Base-by-base conservation (phyloP, 2,797 vertebrate species). In the Anisognathus igniventris region DNA sequence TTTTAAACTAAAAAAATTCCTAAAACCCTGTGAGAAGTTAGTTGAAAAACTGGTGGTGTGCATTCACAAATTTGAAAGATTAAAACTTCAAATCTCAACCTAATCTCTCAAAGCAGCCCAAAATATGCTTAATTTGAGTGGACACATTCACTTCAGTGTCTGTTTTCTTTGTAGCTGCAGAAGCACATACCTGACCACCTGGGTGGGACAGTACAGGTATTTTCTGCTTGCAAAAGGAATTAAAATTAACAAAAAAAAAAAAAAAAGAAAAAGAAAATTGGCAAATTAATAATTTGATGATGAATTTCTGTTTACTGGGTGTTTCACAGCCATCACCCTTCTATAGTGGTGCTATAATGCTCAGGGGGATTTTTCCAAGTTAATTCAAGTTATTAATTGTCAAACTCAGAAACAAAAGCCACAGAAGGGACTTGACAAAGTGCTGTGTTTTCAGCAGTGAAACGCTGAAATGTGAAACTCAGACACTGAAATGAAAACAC, bases 281-380 rank as follows among this genome's bases (percentile, higher is more conserved):
- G 15, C 6, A 31, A 66, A 53, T 72, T 8, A 30, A 48, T 47
- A 5, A 58, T 72, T 71, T 16, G 7, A 28, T 67, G 22, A 17
- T 48, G 22, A 61, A 27, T 70, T 86, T 85, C 57, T 91, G 89
- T 96, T 97, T 91, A 90, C 87, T 54, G 70, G 58, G 37, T 83
- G 88, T n/a, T 80, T 15, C 61, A 68, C 45, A 89, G 45, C 80
- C 66, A 56, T 77, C 91, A 25, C 78, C 93, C 76, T 78, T 70
- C 82, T 58, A 30, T 81, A 2, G 1, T 67, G 95, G 95, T 97
- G 95, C 96, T 97, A 81, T 7, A 62, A 67, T 16, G 20, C 73
- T 92, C 37, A 40, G 28, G 33, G 6, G 4, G 1, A 1, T 67
- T 57, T 42, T 44, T 10, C 31, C 42, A 47, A 24, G 16, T 61